Evolutionary conservation across 2,113 vertebrate species (phyloP).

Genomic region (Corvus hawaiiensis): DNA sequence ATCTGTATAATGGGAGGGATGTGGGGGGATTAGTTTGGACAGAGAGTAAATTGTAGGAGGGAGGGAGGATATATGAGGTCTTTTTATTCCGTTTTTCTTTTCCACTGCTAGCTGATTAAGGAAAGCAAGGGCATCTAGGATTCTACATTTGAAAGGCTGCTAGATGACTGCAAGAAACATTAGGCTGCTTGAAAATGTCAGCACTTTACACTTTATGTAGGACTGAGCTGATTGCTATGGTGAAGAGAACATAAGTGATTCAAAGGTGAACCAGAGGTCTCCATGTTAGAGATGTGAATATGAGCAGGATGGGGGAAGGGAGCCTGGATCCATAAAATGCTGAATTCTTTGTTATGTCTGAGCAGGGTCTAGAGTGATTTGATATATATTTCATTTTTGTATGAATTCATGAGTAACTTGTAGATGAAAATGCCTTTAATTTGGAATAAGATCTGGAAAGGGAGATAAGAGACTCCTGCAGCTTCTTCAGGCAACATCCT

Average conservation of each 20-base stretch:
- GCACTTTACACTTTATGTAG: constrained; percentile 59
- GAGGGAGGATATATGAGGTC: background rate
- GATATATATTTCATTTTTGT: background rate
- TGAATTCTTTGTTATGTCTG: background rate
- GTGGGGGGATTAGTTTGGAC: background rate
- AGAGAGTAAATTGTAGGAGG: background rate
- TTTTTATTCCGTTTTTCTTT: constrained; percentile 24
- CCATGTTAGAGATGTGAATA: background rate
- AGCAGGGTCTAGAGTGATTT: background rate
- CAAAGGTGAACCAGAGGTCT: constrained; percentile 64
- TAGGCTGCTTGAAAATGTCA: constrained; percentile 63
- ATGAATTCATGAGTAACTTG: background rate
- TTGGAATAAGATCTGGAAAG: background rate
- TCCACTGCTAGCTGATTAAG: constrained; percentile 31
- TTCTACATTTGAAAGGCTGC: constrained; percentile 62
- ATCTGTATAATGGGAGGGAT: background rate
- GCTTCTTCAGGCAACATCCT: background rate
- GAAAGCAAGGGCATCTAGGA: constrained; percentile 52
- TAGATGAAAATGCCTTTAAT: background rate
- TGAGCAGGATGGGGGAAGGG: constrained; percentile 20
- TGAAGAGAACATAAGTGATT: constrained; percentile 64
- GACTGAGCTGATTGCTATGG: constrained; percentile 56
- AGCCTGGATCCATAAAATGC: background rate
- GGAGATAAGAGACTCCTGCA: background rate
- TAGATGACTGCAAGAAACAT: constrained; percentile 61